Evolutionary conservation across 2,113 vertebrate species (phyloP).

Genomic region (Polyodon spathula): DNA sequence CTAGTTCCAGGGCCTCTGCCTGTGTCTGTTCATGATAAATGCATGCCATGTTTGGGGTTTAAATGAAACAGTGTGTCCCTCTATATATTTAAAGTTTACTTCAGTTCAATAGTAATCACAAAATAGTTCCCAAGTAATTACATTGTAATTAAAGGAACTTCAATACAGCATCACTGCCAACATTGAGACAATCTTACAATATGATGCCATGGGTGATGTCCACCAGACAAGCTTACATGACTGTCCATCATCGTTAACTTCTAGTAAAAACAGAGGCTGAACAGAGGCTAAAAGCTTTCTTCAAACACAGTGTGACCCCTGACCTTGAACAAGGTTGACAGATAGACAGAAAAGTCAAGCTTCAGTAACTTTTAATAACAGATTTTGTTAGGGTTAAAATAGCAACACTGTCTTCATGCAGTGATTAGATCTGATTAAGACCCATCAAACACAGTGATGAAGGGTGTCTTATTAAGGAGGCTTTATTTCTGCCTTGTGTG

Average conservation of each 20-base stretch:
- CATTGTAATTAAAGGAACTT: too few relatives aligned
- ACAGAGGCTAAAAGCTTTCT: constrained; percentile 28
- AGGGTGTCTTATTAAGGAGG: constrained; percentile 16
- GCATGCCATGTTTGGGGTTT: too few relatives aligned
- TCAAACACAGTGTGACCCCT: constrained; percentile 54
- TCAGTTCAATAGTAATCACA: too few relatives aligned
- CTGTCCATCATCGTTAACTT: constrained; percentile 55
- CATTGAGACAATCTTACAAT: constrained; percentile 1
- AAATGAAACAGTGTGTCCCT: too few relatives aligned
- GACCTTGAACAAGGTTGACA: constrained; percentile 49
- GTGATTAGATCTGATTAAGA: constrained; percentile 49
- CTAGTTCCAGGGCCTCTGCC: too few relatives aligned
- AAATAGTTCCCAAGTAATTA: too few relatives aligned
- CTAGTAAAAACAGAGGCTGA: constrained; percentile 53
- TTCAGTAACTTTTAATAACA: constrained; percentile 74
- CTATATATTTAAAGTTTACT: too few relatives aligned
- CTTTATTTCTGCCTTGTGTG: constrained; percentile 21
- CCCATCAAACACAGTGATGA: constrained; percentile 21
- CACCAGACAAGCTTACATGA: constrained; percentile 33
- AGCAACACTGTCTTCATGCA: constrained; percentile 53
- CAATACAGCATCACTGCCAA: neutral
- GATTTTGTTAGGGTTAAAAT: constrained; percentile 71
- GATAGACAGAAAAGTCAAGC: constrained; percentile 63
- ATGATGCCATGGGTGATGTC: constrained; percentile 42
- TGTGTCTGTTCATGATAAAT: too few relatives aligned